phyloP scores from a whole-genome alignment of 1,140 invertebrate genomes.

The Drosophila aff. region DNA sequence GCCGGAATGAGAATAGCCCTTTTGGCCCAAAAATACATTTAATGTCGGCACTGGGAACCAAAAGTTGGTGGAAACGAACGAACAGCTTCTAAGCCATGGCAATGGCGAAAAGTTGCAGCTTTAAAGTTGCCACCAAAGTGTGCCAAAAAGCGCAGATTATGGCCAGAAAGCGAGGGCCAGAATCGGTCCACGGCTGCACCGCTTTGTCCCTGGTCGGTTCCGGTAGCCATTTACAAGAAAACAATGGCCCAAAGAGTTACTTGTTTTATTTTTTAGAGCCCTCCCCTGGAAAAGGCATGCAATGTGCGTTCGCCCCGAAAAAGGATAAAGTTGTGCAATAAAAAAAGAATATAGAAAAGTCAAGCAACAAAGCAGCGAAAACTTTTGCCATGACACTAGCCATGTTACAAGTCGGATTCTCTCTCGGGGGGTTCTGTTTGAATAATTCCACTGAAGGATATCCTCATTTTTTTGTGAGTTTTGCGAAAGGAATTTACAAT shows the following conservation, averaged over 20 bases:
- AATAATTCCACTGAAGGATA: slow-evolving; percentile 35
- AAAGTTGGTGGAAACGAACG: slow-evolving; percentile 24
- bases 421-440: slow-evolving; percentile 38
- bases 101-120: slow-evolving; percentile 59
- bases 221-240: slow-evolving; percentile 77
- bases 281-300: slow-evolving; percentile 54
- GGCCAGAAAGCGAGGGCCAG: slow-evolving; percentile 14
- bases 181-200: slow-evolving; percentile 15
- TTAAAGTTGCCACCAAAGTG: slow-evolving; percentile 61
- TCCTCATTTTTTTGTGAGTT: slow-evolving; percentile 3
- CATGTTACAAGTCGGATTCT: slow-evolving; percentile 56
- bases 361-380: slow-evolving; percentile 32
- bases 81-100: slow-evolving; percentile 22
- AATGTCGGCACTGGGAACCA: slow-evolving; percentile 35
- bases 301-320: slow-evolving; percentile 65
- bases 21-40: slow-evolving; percentile 26
- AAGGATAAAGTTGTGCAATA: slow-evolving; percentile 72
- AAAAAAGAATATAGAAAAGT: slow-evolving; percentile 33
- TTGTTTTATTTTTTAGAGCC: slow-evolving; percentile 20
- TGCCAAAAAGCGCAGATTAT: slow-evolving; percentile 61
- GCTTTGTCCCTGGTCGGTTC: slow-evolving; percentile 22
- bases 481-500: slow-evolving; percentile 9
- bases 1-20: slow-evolving; percentile 1
- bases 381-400: slow-evolving; percentile 69
- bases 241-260: slow-evolving; percentile 70